Percentiles rank a stretch among this genome's conserved stretches.
Evolutionary conservation across 2,797 vertebrate species (phyloP).

Genomic region (Gallinago solitaria): DNA sequence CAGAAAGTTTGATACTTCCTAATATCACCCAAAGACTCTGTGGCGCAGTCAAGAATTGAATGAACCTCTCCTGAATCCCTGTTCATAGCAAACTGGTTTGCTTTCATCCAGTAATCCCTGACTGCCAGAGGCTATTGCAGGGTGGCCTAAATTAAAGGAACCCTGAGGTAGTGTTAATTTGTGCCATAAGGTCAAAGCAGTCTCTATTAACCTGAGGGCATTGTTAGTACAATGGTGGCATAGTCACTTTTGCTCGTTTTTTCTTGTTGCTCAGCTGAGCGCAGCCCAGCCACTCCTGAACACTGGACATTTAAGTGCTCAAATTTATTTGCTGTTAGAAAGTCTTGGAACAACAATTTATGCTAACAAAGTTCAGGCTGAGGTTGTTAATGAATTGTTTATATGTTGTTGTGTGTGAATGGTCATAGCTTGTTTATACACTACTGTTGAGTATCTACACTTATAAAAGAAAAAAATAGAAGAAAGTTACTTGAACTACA

Average conservation of each 20-base stretch:
- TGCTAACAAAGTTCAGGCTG: background rate
- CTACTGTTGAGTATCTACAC: background rate
- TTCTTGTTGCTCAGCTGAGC: background rate
- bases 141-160: constrained; percentile 37
- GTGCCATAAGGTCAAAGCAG: constrained; percentile 29
- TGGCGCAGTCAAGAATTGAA: background rate
- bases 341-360: background rate
- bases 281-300: background rate
- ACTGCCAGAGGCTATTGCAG: constrained; percentile 27
- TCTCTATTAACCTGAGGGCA: background rate
- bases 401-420: background rate
- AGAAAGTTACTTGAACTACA: background rate
- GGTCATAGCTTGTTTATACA: background rate
- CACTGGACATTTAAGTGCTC: background rate
- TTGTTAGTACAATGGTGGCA: background rate
- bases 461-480: background rate
- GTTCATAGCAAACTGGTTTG: background rate
- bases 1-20: background rate
- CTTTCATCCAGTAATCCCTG: constrained; percentile 21
- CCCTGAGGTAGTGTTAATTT: constrained; percentile 29
- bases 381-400: background rate
- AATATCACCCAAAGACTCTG: background rate
- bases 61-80: background rate
- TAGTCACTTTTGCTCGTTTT: background rate
- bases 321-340: background rate